A percentile compares a stretch with the other conserved stretches of the same genome.
phyloP scores from a whole-genome alignment of 2,797 vertebrate genomes.

The Parauchenoglanis ngamensis region DNA sequence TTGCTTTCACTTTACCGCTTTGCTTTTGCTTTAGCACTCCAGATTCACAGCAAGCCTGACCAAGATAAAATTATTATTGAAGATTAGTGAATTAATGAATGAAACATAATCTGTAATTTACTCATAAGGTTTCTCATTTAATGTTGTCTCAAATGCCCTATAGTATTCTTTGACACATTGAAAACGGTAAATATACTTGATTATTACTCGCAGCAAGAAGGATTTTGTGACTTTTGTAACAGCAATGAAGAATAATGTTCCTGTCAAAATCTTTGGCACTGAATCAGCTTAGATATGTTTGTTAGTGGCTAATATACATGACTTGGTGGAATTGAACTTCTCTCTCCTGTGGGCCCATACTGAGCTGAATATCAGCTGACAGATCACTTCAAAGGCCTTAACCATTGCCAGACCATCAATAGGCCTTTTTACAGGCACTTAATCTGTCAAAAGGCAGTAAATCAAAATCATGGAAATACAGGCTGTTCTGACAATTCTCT shows the following conservation, averaged over 20 bases:
- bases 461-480: slow-evolving; percentile 52
- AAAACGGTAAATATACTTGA: not conserved
- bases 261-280: slow-evolving; percentile 10
- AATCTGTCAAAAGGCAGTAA: slow-evolving; percentile 64
- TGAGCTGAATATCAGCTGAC: slow-evolving; percentile 26
- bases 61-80: not conserved
- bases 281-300: slow-evolving; percentile 21
- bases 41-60: not conserved
- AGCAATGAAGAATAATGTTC: slow-evolving; percentile 1
- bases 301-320: not conserved
- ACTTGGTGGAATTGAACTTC: not conserved
- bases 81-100: not conserved
- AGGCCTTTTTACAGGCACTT: slow-evolving; percentile 61
- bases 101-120: not conserved
- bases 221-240: slow-evolving; percentile 14
- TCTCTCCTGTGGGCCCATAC: slow-evolving; percentile 15
- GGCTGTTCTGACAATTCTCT: slow-evolving; percentile 47
- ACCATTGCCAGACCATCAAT: slow-evolving; percentile 38
- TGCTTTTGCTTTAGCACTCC: not conserved
- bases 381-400: slow-evolving; percentile 46
- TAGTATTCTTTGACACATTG: not conserved
- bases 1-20: too few relatives aligned
- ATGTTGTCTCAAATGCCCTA: not conserved
- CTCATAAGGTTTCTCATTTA: not conserved
- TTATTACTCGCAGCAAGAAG: not conserved